phyloP scores from a whole-genome alignment of 2,888 invertebrate species.

The Lithosia quadra region DNA sequence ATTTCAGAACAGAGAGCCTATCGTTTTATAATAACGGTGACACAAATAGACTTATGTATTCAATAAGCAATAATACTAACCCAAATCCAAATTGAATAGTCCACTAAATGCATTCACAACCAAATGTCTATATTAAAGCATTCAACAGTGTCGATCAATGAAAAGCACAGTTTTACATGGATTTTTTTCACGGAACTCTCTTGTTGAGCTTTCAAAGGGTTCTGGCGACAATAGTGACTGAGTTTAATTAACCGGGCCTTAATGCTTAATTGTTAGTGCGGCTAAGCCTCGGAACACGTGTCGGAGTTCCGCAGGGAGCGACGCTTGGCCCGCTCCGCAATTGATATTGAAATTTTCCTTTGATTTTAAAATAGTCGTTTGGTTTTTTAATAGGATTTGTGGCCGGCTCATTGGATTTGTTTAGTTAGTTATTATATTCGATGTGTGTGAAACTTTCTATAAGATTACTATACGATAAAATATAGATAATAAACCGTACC shows the following conservation, averaged over 20 bases:
- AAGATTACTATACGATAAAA: slow-evolving; percentile 1
- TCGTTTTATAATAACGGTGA: slow-evolving; percentile 2
- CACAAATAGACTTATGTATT: slow-evolving; percentile 18
- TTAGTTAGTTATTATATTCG: slow-evolving; percentile 39
- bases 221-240: slow-evolving; percentile 78
- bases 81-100: slow-evolving; percentile 47
- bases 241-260: slow-evolving; percentile 85
- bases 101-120: slow-evolving; percentile 49
- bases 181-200: slow-evolving; percentile 73
- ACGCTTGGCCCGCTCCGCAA: slow-evolving; percentile 62
- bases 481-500: neutral
- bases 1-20: neutral
- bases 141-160: slow-evolving; percentile 57
- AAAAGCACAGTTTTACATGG: slow-evolving; percentile 73
- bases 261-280: slow-evolving; percentile 85
- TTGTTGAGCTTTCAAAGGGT: slow-evolving; percentile 82
- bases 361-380: slow-evolving; percentile 52
- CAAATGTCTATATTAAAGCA: slow-evolving; percentile 57
- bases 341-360: slow-evolving; percentile 76
- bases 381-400: slow-evolving; percentile 53
- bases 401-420: slow-evolving; percentile 44
- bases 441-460: slow-evolving; percentile 12
- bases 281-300: slow-evolving; percentile 84
- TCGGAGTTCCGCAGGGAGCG: slow-evolving; percentile 73
- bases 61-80: slow-evolving; percentile 39